Percentiles rank a stretch among this genome's conserved stretches.
Evolutionary conservation across 2,113 vertebrate species (phyloP).

Genomic region (Odontesthes bonariensis): DNA sequence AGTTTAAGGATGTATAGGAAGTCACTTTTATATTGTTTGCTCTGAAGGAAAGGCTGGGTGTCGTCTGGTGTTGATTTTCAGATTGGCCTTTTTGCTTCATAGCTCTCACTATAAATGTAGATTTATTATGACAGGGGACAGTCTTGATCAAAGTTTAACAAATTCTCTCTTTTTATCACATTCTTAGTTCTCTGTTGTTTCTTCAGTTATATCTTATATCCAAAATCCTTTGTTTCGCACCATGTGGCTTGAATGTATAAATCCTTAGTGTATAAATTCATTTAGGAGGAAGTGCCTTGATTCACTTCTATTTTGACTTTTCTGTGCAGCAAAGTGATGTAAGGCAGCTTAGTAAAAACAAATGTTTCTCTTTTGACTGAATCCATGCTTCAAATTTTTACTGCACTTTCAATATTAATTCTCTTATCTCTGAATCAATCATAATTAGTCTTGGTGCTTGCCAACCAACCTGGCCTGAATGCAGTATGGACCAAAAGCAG

Average conservation of each 20-base stretch:
- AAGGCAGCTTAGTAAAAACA: constrained; percentile 45
- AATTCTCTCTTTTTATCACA: constrained; percentile 7
- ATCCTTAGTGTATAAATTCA: constrained; percentile 9
- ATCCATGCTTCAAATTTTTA: constrained; percentile 63
- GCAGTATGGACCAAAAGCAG: constrained; percentile 16
- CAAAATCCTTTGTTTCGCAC: neutral
- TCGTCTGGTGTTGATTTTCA: constrained; percentile 20
- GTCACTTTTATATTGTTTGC: constrained; percentile 43
- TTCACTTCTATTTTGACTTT: constrained; percentile 35
- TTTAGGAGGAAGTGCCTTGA: neutral
- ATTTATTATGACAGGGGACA: neutral
- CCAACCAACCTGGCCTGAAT: constrained; percentile 55
- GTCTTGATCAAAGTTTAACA: constrained; percentile 16
- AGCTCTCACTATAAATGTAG: rapidly evolving
- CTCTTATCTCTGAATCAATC: constrained; percentile 79
- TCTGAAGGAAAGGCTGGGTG: neutral
- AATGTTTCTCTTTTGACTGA: constrained; percentile 52
- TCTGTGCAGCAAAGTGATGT: constrained; percentile 54
- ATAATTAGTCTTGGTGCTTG: constrained; percentile 75
- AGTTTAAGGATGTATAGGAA: neutral
- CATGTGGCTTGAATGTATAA: constrained; percentile 8
- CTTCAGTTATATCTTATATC: constrained; percentile 16
- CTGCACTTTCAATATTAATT: constrained; percentile 76
- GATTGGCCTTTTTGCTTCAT: neutral
- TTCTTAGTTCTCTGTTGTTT: neutral